Conservation (phyloP, 2,113 vertebrate genomes). For the Datnioides undecimradiatus region DNA sequence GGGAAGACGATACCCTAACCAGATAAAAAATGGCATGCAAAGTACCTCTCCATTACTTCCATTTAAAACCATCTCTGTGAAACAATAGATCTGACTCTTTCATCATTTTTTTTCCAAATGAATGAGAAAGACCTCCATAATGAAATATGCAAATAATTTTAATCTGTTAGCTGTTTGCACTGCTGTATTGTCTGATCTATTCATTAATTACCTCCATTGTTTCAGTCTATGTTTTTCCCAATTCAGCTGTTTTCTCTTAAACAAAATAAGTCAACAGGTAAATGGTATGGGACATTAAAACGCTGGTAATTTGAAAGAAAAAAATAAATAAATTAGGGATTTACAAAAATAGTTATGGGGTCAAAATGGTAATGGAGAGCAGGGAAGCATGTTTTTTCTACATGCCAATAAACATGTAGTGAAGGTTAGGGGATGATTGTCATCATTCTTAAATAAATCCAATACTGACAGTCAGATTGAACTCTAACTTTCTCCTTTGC, state of each 20-base stretch:
- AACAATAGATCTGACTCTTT: background rate
- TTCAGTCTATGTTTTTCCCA: background rate
- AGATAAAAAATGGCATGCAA: background rate
- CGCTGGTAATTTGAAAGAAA: too few relatives aligned
- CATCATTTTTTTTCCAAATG: background rate
- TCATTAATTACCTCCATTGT: background rate
- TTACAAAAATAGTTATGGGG: too few relatives aligned
- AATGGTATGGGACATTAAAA: background rate
- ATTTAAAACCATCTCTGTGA: background rate
- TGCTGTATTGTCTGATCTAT: background rate
- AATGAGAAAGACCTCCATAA: background rate
- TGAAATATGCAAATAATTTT: background rate
- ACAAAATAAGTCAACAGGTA: background rate
- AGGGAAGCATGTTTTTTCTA: too few relatives aligned
- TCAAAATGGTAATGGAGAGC: too few relatives aligned
- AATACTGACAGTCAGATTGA: background rate
- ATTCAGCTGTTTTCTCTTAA: background rate
- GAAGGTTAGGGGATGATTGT: background rate
- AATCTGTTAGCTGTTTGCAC: conserved; percentile 17
- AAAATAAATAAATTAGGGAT: too few relatives aligned
- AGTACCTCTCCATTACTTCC: background rate
- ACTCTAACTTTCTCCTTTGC: too few relatives aligned
- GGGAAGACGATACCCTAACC: background rate
- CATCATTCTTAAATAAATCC: too few relatives aligned
- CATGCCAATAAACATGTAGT: too few relatives aligned